Conservation (phyloP, 2,797 vertebrate species). For the Strix occidentalis region DNA sequence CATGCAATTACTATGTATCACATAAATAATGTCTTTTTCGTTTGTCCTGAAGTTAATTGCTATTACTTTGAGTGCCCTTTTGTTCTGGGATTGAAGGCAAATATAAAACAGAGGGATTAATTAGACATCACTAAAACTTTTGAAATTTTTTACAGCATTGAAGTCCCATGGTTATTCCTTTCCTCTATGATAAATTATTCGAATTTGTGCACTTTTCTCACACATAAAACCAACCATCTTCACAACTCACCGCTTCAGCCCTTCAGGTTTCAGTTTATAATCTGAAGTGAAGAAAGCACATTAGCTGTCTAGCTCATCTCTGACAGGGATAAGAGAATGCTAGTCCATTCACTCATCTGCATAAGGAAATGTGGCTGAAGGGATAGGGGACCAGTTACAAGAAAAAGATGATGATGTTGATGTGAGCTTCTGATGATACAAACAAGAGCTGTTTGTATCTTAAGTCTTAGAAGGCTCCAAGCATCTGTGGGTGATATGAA, state of each 20-base stretch:
- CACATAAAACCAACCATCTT: not conserved
- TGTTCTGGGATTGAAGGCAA: not conserved
- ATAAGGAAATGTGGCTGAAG: not conserved
- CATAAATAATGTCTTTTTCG: not conserved
- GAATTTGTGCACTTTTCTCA: not conserved
- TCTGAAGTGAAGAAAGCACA: not conserved
- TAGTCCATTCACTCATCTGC: not conserved
- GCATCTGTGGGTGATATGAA: not conserved
- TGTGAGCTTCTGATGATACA: not conserved
- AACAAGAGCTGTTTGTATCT: fast-evolving
- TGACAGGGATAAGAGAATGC: not conserved
- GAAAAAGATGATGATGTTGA: not conserved
- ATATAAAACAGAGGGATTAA: not conserved
- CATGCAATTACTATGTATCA: not conserved
- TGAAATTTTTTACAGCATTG: not conserved
- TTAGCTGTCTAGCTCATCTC: not conserved
- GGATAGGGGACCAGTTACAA: not conserved
- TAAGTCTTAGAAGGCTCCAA: not conserved
- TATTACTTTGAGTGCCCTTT: not conserved
- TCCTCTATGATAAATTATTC: not conserved
- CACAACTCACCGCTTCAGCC: not conserved
- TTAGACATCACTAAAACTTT: not conserved
- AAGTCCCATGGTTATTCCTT: not conserved
- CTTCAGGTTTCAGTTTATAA: not conserved
- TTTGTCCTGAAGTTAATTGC: not conserved